A percentile compares a stretch with the other conserved stretches of the same genome.
Evolutionary conservation across 2,888 invertebrate species (phyloP).

Genomic region (Chymomyza fuscimana): DNA sequence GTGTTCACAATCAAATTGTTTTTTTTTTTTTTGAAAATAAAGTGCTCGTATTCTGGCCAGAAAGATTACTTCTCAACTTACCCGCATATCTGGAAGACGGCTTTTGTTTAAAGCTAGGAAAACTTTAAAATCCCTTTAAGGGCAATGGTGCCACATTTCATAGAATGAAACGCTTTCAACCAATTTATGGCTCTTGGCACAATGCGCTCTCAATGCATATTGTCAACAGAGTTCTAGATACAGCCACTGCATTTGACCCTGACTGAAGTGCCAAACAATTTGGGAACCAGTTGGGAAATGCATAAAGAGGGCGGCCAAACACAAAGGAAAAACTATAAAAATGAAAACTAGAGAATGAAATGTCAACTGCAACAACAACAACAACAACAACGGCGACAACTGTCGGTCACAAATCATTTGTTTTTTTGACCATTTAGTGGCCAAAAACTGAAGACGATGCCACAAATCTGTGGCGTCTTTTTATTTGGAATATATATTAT

Average conservation of each 20-base stretch:
- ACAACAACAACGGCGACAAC: conserved; percentile 26
- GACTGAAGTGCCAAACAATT: conserved; percentile 27
- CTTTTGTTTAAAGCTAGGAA: neutral
- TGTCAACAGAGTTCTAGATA: too few species aligned
- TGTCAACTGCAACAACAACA: conserved; percentile 38
- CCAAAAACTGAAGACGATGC: conserved; percentile 35
- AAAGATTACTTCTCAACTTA: too few species aligned
- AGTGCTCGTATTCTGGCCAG: too few species aligned
- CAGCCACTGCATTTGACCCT: conserved; percentile 10
- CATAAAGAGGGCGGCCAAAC: conserved; percentile 36
- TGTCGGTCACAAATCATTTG: too few species aligned
- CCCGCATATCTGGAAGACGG: too few species aligned
- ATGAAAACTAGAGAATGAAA: conserved; percentile 18
- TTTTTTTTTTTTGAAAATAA: too few species aligned
- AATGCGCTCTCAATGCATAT: conserved; percentile 2
- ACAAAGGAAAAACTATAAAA: conserved; percentile 8
- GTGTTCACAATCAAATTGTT: too few species aligned
- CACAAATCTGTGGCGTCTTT: neutral
- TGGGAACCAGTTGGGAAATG: conserved; percentile 21
- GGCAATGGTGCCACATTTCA: too few species aligned
- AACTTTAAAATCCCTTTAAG: neutral
- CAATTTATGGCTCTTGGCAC: conserved; percentile 61
- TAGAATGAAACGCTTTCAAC: neutral
- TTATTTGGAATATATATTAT: neutral
- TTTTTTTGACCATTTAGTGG: conserved; percentile 21